Base-by-base conservation (phyloP, 2,888 invertebrate genomes). In the Stegana nigrithorax region DNA sequence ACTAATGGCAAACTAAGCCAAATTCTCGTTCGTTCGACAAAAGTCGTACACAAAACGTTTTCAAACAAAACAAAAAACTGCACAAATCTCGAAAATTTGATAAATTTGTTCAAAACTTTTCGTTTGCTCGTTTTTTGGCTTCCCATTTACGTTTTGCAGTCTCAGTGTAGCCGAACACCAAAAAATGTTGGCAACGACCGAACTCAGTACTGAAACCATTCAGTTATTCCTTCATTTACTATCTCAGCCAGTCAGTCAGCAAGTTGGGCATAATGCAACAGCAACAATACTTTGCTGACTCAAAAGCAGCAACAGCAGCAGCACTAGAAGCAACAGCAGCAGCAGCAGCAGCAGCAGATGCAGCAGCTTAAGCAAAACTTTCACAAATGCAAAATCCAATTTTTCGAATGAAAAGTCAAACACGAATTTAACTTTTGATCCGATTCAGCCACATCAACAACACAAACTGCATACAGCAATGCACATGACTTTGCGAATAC, bases 341-440 rank as follows among this genome's bases (percentile, higher is more conserved):
- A 14, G n/a, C 39, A 36, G 36, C 10, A n/a, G n/a, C 39, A 39
- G 39, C 17, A 14, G n/a, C 39, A 39, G 39, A 14, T 39, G n/a
- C 14, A 17, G 39, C 26, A 55, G 26, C 19, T 32, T 59, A 50
- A 63, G 59, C 47, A 62, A 75, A 76, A 77, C 62, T 72, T 76
- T 75, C 65, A 59, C 70, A 69, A 75, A 77, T 76, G 73, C 77
- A 75, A 77, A 76, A 76, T 75, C 77, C 75, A 76, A 77, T 76
- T 76, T 76, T 76, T 76, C 75, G 77, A 76, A 76, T 76, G 75
- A 76, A 77, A 76, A 76, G 75, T 76, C 75, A 76, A 76, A 76
- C 75, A 76, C 67, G 77, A 76, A 71, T 72, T 75, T 73, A 77
- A 77, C 75, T 76, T 76, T 77, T 76, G 75, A 76, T 76, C 77